These are phyloP conservation scores for Suricata suricatta DNA, from an alignment of 2,113 vertebrate genomes.

Conservation along the genomic window DNA sequence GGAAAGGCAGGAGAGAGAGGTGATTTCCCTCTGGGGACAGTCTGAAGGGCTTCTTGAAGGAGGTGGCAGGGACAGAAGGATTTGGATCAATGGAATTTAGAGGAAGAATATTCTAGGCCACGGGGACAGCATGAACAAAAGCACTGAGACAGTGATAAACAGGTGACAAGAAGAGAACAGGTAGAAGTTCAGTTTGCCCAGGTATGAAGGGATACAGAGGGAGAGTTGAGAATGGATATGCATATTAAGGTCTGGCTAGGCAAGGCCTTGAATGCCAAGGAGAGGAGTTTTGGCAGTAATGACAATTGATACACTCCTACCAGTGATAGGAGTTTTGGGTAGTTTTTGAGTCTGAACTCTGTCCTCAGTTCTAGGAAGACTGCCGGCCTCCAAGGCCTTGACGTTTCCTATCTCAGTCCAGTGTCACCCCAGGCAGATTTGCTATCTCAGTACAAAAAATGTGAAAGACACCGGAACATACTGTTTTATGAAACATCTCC, in stretches of 20 bases:
- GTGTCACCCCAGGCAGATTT: slow-evolving; percentile 23
- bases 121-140: background rate
- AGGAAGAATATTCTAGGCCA: background rate
- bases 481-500: slow-evolving; percentile 25
- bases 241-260: background rate
- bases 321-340: fast-evolving
- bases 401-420: slow-evolving; percentile 36
- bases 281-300: background rate
- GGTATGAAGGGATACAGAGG: background rate
- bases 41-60: background rate
- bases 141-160: background rate
- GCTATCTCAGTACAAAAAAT: slow-evolving; percentile 63
- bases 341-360: background rate
- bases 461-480: background rate
- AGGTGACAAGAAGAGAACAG: background rate
- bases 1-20: background rate
- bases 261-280: background rate
- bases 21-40: background rate
- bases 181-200: background rate
- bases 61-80: background rate
- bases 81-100: background rate
- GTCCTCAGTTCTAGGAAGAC: background rate
- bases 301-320: background rate
- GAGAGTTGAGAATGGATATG: background rate
- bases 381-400: background rate